phyloP scores from a whole-genome alignment of 2,113 vertebrate species.

The Halcyon senegalensis region DNA sequence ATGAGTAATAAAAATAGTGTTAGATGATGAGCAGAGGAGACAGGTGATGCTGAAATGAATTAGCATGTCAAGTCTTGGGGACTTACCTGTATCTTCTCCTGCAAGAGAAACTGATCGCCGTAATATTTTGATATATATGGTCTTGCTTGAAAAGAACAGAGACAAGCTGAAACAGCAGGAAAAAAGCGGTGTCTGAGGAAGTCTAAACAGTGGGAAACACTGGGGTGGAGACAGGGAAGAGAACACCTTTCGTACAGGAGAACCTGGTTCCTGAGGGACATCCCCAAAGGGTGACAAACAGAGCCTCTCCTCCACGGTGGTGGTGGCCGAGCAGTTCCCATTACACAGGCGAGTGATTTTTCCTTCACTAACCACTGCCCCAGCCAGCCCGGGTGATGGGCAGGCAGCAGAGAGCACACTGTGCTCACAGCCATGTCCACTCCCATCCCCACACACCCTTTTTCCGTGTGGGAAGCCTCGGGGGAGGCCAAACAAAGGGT shows the following conservation, averaged over 20 bases:
- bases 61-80: neutral
- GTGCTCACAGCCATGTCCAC: neutral
- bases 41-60: neutral
- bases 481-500: slow-evolving; percentile 23
- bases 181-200: neutral
- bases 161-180: neutral
- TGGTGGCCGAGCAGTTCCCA: neutral
- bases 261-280: neutral
- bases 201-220: neutral
- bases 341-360: rapidly evolving
- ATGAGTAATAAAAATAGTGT: neutral
- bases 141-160: neutral
- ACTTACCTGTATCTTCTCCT: neutral
- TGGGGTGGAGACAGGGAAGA: neutral
- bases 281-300: neutral
- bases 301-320: neutral
- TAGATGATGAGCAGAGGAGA: neutral
- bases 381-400: rapidly evolving
- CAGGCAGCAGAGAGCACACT: neutral
- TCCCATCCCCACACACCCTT: slow-evolving; percentile 40
- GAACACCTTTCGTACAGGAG: neutral
- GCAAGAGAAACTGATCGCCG: neutral
- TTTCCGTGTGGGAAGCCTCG: slow-evolving; percentile 1
- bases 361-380: neutral
- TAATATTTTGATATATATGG: neutral